Evolutionary conservation across 1,140 invertebrate genomes (phyloP), one percentile per base, ranked within the genome.

Genomic region (Diachasma alloeum): DNA sequence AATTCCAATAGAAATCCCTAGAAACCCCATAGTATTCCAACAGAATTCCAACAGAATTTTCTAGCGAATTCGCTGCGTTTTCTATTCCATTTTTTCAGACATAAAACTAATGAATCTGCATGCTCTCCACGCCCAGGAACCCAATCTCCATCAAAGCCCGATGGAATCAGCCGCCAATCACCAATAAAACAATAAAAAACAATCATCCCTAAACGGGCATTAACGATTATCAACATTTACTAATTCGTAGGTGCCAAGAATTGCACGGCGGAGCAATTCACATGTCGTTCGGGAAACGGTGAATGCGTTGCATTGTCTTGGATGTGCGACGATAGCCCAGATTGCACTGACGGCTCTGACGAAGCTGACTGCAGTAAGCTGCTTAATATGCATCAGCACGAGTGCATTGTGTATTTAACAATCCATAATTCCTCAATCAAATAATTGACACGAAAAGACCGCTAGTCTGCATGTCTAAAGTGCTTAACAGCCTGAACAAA

Each of bases 321-420:
- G 96, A 95, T 97, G 91, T 98, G 97, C 87, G 96, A 98, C 89
- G 94, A 94, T 85, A 94, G 94, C 86, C 87, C 91, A 37, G 97
- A 98, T 91, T 98, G 97, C 91, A 92, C 92, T 72, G 96, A 97
- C 89, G 95, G 93, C 80, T 96, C 95, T 79, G 97, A 98, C 90
- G 96, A 97, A 86, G 92, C 93, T 89, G 92, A 93, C 90, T 96
- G 96, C 93, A 96, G 96, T 97, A 96, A 96, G 95, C 89, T 86
- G 79, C 79, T 80, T 80, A 76, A 69, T 70, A 76, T 80, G 79
- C 76, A 80, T 78, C 67, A 74, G 75, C 77, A 75, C 73, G 77
- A 71, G 72, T 78, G 75, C 59, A 63, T 63, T 63, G 59, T 63
- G 24, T 15, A 10, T 63, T 19, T 22, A n/a, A 59, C 19, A 59